phyloP scores from a whole-genome alignment of 2,113 vertebrate species.

The Pseudorhombus dupliciocellatus region DNA sequence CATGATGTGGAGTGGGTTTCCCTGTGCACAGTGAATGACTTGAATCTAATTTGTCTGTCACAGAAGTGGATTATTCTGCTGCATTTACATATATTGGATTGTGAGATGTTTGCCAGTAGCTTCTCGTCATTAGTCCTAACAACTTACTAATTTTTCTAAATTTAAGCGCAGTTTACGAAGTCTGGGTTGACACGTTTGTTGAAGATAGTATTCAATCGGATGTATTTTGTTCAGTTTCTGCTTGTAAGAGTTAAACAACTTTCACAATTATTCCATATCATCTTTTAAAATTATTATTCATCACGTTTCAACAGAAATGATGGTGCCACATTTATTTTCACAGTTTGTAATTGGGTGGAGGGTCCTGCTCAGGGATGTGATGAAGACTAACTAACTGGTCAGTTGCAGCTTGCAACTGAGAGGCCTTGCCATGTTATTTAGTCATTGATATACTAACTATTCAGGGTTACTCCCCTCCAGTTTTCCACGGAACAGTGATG shows the following conservation, averaged over 20 bases:
- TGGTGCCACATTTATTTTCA: no score
- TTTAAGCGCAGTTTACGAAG: no score
- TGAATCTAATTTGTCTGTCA: constrained; percentile 12
- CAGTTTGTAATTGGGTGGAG: not conserved
- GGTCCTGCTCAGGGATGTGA: not conserved
- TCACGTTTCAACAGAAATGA: not conserved
- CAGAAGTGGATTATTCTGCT: not conserved
- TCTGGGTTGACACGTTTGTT: no score
- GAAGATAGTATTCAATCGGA: no score
- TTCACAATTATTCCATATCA: no score
- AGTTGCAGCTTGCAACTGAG: not conserved
- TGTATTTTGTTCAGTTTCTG: no score
- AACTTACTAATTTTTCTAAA: no score
- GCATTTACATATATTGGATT: not conserved
- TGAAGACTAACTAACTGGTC: not conserved
- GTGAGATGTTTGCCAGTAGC: not conserved
- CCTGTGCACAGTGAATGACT: constrained; percentile 6
- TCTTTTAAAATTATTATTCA: no score
- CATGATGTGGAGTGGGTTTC: constrained; percentile 59
- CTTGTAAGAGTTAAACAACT: no score
- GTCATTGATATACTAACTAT: not conserved
- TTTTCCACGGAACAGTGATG: not conserved
- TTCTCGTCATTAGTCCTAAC: no score
- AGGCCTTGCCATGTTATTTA: not conserved
- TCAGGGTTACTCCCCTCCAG: not conserved